Base-by-base conservation (phyloP, 2,797 vertebrate genomes). In the Lacerta viridis region DNA sequence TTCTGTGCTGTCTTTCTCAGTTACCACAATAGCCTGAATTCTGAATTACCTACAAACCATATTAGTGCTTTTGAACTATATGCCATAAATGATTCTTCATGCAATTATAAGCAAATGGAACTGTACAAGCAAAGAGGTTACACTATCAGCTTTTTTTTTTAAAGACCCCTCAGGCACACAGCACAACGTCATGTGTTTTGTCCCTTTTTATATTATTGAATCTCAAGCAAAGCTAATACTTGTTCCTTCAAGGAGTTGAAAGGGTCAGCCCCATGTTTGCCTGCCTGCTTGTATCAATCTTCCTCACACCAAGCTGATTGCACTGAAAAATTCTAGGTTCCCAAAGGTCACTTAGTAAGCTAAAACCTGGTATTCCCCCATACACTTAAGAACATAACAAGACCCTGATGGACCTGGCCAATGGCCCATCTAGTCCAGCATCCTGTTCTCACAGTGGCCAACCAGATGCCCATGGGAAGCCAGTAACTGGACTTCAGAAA, bases 21-120 rank as follows among this genome's bases (percentile, higher is more conserved):
- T 50, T 0, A 0, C 0, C 0, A 23, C 0, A 11, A 55, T 0
- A 5, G 17, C 7, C 18, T 59, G 50, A 78, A 3, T 0, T 0
- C 25, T 71, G 61, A 2, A 0, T 0, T 39, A 10, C 66, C 23
- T 43, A 27, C 15, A 5, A 43, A 36, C 61, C 27, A 11, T 43
- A 7, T 82, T 79, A 18, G 6, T 17, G 61, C 13, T 68, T 64
- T 23, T 15, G 39, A 66, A 13, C 25, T 78, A 20, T 78, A n/a
- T 50, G 50, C 27, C 46, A n/a, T 4, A 68, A 68, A 66, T 13
- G 23, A 66, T 43, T 82, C n/a, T 68, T 81, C 43, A 18, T 68
- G 61, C n/a, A 68, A 39, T 41, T 17, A 68, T n/a, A 7, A 41
- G 25, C 43, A 27, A 68, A 39, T 66, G 41, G 27, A 66, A 80